Conservation (phyloP, 2,113 vertebrate genomes). For the Paradoxurus hermaphroditus region DNA sequence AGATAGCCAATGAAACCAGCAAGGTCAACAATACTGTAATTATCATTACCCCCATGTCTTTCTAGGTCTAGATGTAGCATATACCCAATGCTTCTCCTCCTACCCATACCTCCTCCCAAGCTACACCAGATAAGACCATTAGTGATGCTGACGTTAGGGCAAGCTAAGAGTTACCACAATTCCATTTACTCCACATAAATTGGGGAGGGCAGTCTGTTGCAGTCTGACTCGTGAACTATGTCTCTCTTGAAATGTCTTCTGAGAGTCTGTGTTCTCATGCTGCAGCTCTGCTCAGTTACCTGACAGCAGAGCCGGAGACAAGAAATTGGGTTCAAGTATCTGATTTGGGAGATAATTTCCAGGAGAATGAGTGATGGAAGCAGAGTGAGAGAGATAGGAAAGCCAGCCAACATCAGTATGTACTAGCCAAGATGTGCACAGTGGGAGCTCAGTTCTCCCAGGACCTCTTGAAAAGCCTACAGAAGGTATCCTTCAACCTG, state of each 20-base stretch:
- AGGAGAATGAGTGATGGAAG: not conserved
- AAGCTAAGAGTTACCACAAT: not conserved
- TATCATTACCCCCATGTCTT: not conserved
- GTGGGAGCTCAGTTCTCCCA: not conserved
- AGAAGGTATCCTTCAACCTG: not conserved
- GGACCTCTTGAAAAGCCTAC: not conserved
- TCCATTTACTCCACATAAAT: not conserved
- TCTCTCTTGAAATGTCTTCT: not conserved
- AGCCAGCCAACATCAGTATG: not conserved
- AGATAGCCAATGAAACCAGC: not conserved
- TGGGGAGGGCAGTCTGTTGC: not conserved
- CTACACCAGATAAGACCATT: not conserved
- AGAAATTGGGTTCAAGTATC: not conserved
- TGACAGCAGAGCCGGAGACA: not conserved
- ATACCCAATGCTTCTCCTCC: not conserved
- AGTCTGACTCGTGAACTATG: not conserved
- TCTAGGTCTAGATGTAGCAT: not conserved
- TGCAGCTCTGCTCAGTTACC: not conserved
- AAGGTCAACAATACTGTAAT: not conserved
- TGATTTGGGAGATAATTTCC: not conserved
- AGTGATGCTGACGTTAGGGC: not conserved
- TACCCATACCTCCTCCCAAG: not conserved
- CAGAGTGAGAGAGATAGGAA: not conserved
- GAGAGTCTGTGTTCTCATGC: not conserved
- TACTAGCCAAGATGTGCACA: not conserved